Conservation (phyloP, 1,140 invertebrate genomes). For the Phenacoccus solenopsis region DNA sequence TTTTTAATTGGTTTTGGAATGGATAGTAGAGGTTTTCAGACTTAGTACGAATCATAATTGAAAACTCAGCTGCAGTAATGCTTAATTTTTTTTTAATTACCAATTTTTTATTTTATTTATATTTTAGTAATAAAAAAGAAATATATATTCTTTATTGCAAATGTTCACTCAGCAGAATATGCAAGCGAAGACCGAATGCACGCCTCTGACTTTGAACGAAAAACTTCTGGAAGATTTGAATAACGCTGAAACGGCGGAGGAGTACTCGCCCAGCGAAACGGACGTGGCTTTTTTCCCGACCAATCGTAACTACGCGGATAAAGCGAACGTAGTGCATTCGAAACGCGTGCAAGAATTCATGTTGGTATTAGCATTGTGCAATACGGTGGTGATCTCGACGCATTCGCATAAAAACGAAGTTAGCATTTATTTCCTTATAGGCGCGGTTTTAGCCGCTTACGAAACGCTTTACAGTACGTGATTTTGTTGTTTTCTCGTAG, state of each 20-base stretch:
- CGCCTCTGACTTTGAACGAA: constrained; percentile 47
- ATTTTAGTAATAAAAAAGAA: too few relatives aligned
- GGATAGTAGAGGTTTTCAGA: too few relatives aligned
- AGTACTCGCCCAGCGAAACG: not conserved
- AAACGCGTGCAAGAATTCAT: constrained; percentile 67
- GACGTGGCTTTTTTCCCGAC: not conserved
- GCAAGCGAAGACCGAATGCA: constrained; percentile 25
- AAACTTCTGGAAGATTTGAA: constrained; percentile 53
- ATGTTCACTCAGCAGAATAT: not conserved
- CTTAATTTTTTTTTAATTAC: too few relatives aligned
- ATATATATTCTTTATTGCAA: too few relatives aligned
- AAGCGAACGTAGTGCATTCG: constrained; percentile 18
- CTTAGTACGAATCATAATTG: too few relatives aligned
- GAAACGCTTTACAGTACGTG: not conserved
- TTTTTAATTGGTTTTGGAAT: too few relatives aligned
- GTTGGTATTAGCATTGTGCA: constrained; percentile 81
- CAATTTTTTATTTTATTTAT: too few relatives aligned
- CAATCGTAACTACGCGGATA: not conserved
- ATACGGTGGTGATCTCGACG: constrained; percentile 87
- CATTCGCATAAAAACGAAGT: constrained; percentile 73
- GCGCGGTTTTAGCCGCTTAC: too few relatives aligned
- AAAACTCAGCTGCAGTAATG: too few relatives aligned
- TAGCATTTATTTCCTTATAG: constrained; percentile 21
- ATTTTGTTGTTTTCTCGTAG: not conserved
- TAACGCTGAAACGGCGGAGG: constrained; percentile 27